Evolutionary conservation across 2,888 invertebrate genomes (phyloP).

Genomic region (Drosophila nigricruria): DNA sequence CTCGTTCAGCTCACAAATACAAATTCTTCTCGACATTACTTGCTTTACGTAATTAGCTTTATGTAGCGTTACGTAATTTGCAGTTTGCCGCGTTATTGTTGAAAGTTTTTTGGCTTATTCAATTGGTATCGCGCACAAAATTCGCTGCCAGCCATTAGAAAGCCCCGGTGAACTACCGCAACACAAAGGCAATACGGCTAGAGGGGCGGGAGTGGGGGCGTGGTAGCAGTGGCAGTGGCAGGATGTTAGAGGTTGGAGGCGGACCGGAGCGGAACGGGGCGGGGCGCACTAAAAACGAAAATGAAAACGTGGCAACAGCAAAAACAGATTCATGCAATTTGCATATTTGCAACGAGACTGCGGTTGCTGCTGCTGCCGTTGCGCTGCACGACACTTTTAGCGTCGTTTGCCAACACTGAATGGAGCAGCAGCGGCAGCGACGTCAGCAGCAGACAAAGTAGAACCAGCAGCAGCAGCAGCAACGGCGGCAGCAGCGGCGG

Average conservation of each 20-base stretch:
- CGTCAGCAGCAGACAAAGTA: not conserved
- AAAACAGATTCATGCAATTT: constrained; percentile 75
- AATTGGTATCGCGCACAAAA: constrained; percentile 48
- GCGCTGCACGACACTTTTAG: constrained; percentile 50
- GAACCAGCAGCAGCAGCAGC: not conserved
- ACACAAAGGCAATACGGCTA: not conserved
- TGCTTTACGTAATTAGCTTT: constrained; percentile 23
- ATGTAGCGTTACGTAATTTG: constrained; percentile 25
- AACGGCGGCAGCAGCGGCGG: constrained; percentile 4
- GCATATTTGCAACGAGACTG: constrained; percentile 68
- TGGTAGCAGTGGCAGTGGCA: not conserved
- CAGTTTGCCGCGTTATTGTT: constrained; percentile 19
- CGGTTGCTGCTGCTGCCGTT: constrained; percentile 27
- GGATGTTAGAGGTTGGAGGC: not conserved
- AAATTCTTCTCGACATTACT: constrained; percentile 3
- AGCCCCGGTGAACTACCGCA: constrained; percentile 2
- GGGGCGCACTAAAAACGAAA: constrained; percentile 24
- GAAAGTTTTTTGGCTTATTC: constrained; percentile 38
- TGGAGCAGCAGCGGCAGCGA: constrained; percentile 28
- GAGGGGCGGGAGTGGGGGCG: not conserved
- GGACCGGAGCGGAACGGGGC: not conserved
- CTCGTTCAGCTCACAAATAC: not conserved
- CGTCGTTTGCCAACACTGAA: constrained; percentile 64
- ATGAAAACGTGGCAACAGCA: constrained; percentile 48
- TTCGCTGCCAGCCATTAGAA: constrained; percentile 37